Conservation (phyloP, 1,140 invertebrate species). For the Microplitis demolitor region DNA sequence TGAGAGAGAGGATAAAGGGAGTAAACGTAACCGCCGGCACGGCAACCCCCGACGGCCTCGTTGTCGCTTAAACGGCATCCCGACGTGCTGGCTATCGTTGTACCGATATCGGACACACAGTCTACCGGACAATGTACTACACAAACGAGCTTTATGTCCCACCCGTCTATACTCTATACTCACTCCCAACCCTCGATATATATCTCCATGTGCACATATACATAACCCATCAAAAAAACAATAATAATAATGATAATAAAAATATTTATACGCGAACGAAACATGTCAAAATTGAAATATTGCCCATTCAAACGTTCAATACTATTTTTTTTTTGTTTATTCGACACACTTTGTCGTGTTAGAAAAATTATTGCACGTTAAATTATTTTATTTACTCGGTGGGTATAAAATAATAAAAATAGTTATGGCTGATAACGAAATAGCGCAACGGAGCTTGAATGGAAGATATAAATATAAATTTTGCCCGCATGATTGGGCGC, state of each 20-base stretch:
- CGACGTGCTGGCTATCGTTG: constrained; percentile 24
- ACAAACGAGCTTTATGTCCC: constrained; percentile 21
- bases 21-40: constrained; percentile 25
- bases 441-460: too few species aligned
- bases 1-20: constrained; percentile 5
- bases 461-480: background rate
- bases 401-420: too few species aligned
- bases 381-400: too few species aligned
- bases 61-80: constrained; percentile 28
- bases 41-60: constrained; percentile 25
- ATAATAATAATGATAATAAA: background rate
- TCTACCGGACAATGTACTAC: constrained; percentile 22
- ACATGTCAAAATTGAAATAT: background rate
- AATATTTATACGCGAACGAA: background rate
- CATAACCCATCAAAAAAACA: background rate
- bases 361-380: too few species aligned
- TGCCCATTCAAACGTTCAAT: background rate
- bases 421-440: too few species aligned
- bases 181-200: background rate
- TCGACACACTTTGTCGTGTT: background rate
- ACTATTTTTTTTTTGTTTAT: background rate
- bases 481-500: background rate
- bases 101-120: constrained; percentile 23
- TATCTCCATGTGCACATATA: background rate
- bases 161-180: background rate